These are phyloP conservation scores for Spea hammondii DNA, from an alignment of 2,797 vertebrate genomes.

Conservation along the genomic window DNA sequence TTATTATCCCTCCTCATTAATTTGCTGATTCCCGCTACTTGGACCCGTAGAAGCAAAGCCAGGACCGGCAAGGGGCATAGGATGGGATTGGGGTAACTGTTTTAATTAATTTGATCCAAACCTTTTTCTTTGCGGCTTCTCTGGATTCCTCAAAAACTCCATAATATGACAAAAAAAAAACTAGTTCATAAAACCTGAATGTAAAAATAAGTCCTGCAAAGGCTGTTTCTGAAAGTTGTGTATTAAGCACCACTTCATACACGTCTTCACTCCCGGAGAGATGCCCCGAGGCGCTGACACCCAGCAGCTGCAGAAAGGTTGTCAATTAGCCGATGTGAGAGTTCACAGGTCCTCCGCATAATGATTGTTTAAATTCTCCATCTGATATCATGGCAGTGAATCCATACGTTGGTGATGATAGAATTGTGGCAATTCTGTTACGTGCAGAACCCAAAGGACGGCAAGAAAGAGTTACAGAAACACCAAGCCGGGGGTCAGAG, in stretches of 20 bases:
- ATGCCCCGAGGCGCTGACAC: constrained; percentile 10
- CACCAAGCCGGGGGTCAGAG: constrained; percentile 7
- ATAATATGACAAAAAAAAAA: no score
- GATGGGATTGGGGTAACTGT: no score
- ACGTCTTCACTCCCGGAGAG: constrained; percentile 5
- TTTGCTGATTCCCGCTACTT: no score
- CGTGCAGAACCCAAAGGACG: constrained; percentile 5
- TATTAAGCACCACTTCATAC: neutral
- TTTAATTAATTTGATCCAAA: no score
- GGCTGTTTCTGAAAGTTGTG: no score
- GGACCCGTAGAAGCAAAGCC: no score
- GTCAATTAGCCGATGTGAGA: constrained; percentile 28
- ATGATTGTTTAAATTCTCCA: constrained; percentile 23
- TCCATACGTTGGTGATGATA: constrained; percentile 17
- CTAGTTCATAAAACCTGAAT: no score
- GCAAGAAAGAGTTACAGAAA: constrained; percentile 2
- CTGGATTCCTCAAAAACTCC: no score
- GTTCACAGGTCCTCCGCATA: constrained; percentile 3
- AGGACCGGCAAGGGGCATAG: no score
- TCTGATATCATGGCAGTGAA: constrained; percentile 22
- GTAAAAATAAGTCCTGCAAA: no score
- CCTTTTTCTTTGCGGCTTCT: no score
- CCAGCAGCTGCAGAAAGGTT: constrained; percentile 32
- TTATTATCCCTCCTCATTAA: no score
- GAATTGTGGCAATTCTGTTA: constrained; percentile 19